Conservation (phyloP, 2,113 vertebrate species). For the Porphyrio hochstetteri region DNA sequence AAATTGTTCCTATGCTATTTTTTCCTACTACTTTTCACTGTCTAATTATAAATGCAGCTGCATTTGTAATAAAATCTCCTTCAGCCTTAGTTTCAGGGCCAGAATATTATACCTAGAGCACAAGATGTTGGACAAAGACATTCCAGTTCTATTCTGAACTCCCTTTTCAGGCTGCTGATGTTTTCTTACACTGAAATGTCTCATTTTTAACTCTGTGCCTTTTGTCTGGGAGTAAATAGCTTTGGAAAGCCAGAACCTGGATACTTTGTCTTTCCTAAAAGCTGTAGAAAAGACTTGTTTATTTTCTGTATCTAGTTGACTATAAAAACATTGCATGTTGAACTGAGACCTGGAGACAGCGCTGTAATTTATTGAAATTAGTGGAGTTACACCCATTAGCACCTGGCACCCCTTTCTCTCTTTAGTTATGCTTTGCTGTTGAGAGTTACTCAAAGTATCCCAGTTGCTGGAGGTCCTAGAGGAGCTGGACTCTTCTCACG, state of each 20-base stretch:
- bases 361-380: background rate
- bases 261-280: background rate
- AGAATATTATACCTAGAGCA: constrained; percentile 16
- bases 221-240: background rate
- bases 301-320: background rate
- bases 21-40: constrained; percentile 45
- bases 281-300: background rate
- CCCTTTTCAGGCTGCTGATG: background rate
- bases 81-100: constrained; percentile 21
- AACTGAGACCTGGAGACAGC: background rate
- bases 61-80: constrained; percentile 42
- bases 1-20: constrained; percentile 48
- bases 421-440: background rate
- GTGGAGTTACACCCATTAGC: background rate
- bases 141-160: background rate
- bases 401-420: background rate
- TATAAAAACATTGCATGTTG: background rate
- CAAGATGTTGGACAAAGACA: background rate
- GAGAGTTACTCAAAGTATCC: background rate
- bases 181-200: background rate
- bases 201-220: background rate
- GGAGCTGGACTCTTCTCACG: background rate
- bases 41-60: constrained; percentile 60
- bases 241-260: background rate
- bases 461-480: background rate